phyloP scores from a whole-genome alignment of 2,113 vertebrate genomes.

The Reinhardtius hippoglossoides region DNA sequence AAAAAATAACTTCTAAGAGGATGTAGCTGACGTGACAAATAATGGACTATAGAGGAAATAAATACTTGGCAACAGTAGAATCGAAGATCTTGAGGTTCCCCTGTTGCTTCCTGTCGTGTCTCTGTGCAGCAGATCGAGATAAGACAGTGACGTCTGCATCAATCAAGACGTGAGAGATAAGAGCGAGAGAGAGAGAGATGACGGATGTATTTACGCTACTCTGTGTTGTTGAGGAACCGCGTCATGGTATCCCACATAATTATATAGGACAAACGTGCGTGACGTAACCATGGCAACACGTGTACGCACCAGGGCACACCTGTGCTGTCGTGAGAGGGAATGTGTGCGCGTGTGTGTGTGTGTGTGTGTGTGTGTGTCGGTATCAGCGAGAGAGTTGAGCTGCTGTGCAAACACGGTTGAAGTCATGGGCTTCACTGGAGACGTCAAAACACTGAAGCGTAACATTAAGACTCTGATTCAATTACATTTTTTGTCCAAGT shows the following conservation, averaged over 20 bases:
- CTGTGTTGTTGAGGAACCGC: slow-evolving; percentile 46
- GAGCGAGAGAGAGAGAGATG: neutral
- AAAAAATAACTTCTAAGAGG: too few relatives aligned
- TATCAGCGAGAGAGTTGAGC: slow-evolving; percentile 30
- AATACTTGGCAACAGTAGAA: too few relatives aligned
- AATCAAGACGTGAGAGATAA: neutral
- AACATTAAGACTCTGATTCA: slow-evolving; percentile 58
- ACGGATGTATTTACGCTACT: slow-evolving; percentile 30
- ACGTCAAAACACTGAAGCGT: slow-evolving; percentile 59
- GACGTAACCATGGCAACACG: slow-evolving; percentile 74
- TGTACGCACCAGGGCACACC: slow-evolving; percentile 67
- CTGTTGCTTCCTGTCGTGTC: neutral
- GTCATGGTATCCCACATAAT: slow-evolving; percentile 67
- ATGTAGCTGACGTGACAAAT: neutral
- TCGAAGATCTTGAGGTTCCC: too few relatives aligned
- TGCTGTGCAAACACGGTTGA: slow-evolving; percentile 37
- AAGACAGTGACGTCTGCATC: neutral
- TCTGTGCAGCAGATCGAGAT: neutral
- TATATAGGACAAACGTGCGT: slow-evolving; percentile 56
- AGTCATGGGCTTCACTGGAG: slow-evolving; percentile 58
- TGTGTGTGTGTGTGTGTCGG: slow-evolving; percentile 20
- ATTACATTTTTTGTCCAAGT: slow-evolving; percentile 60
- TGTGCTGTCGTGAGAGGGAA: slow-evolving; percentile 35
- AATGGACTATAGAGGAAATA: neutral
- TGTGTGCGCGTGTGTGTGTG: neutral